Percentiles rank a stretch among this genome's conserved stretches.
These are phyloP conservation scores for Acleris holmiana DNA, from an alignment of 2,888 invertebrate species.

Conservation along the genomic window DNA sequence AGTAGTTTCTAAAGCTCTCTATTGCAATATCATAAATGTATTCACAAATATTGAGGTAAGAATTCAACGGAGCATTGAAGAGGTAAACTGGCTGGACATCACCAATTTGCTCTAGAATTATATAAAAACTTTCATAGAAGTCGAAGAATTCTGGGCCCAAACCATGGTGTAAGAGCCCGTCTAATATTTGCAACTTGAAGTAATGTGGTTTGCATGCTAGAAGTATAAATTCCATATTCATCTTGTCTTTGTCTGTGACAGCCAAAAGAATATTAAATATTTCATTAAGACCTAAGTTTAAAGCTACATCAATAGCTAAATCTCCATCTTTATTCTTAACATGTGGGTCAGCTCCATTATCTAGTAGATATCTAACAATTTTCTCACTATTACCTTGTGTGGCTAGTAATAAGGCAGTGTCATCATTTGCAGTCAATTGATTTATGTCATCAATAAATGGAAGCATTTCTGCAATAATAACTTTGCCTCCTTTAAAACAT, in stretches of 20 bases:
- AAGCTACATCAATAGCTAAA: constrained; percentile 66
- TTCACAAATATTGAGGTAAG: constrained; percentile 71
- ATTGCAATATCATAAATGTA: constrained; percentile 67
- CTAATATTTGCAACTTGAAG: constrained; percentile 71
- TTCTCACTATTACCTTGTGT: constrained; percentile 59
- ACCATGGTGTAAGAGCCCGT: constrained; percentile 65
- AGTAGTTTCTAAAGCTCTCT: constrained; percentile 67
- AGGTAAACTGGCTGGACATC: constrained; percentile 57
- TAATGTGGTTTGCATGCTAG: constrained; percentile 73
- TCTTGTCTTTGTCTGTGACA: constrained; percentile 56
- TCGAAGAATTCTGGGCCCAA: constrained; percentile 73
- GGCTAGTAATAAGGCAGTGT: constrained; percentile 69
- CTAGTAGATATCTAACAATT: constrained; percentile 66
- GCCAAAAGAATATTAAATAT: constrained; percentile 63
- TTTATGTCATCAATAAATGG: constrained; percentile 71
- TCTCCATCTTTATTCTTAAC: constrained; percentile 61
- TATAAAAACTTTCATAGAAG: constrained; percentile 60
- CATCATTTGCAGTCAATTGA: constrained; percentile 59
- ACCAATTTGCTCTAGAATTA: constrained; percentile 57
- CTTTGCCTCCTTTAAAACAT: constrained; percentile 66
- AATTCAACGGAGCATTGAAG: constrained; percentile 68
- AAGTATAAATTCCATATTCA: constrained; percentile 65
- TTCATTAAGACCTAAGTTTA: constrained; percentile 58
- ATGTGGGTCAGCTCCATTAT: constrained; percentile 70
- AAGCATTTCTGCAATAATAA: constrained; percentile 60